Base-by-base conservation (phyloP, 2,797 vertebrate genomes). In the Gouania willdenowi region DNA sequence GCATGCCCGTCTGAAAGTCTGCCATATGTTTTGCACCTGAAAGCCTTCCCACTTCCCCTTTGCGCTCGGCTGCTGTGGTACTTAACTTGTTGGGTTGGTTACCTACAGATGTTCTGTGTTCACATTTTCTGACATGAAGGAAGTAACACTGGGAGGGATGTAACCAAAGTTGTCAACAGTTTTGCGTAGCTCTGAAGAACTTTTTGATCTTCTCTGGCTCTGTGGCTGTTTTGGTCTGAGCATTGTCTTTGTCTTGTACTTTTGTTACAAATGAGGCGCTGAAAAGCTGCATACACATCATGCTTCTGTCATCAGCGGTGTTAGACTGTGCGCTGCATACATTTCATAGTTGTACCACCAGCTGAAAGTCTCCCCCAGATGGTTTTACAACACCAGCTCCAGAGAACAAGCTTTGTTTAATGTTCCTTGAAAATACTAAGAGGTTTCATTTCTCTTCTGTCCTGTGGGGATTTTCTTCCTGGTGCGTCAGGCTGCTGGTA, bases 11-110 rank as follows among this genome's bases (percentile, higher is more conserved):
- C 55, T 36, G 32, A 40, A 37, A 49, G n/a, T 36, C 20, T 4
- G 4, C 20, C 80, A 83, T 47, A 9, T 84, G 81, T 71, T 79
- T 25, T 40, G 65, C 84, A 82, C 66, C 64, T 85, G 72, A 82
- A 66, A 30, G 35, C 32, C n/a, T 30, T 26, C 35, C 5, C 23
- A 19, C 36, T 43, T 50, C 30, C 25, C 26, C 6, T 12, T 21
- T 21, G 27, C 35, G 13, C 15, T 22, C 3, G 20, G 23, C 35
- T 45, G 45, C 23, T 23, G 27, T 19, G n/a, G 7, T 50, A 27
- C 55, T 35, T 8, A 21, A 2, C 25, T 18, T 54, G 37, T 51
- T 3, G 2, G 30, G 5, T 41, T 50, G 46, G 25, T 30, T 34
- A 41, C 39, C 31, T 53, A 46, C 59, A 26, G 46, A 31, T 63